These are phyloP conservation scores for Hiodon alosoides DNA, from an alignment of 2,113 vertebrate genomes.

Conservation along the genomic window DNA sequence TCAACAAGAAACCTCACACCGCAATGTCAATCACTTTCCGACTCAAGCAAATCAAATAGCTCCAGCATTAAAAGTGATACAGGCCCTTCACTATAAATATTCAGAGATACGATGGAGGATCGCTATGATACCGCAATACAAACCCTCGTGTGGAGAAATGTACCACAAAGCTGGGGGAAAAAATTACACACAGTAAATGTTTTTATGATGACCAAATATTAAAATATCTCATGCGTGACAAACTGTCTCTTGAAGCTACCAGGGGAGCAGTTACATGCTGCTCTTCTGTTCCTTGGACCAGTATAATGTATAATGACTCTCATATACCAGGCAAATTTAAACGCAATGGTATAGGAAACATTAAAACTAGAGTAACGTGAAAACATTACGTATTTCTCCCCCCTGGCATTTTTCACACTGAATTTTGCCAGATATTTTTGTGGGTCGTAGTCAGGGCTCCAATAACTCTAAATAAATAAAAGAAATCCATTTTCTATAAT, in stretches of 20 bases:
- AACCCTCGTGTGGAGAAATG: background rate
- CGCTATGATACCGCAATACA: background rate
- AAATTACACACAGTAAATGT: constrained; percentile 14
- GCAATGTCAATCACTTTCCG: constrained; percentile 39
- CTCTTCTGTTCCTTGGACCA: background rate
- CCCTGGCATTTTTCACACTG: background rate
- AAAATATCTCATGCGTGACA: constrained; percentile 19
- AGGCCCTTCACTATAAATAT: too few species aligned
- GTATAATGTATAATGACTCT: background rate
- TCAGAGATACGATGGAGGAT: background rate
- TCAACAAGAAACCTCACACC: constrained; percentile 41
- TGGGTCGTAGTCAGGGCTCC: background rate
- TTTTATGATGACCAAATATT: constrained; percentile 20
- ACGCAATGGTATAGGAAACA: background rate
- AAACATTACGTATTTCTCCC: too few species aligned
- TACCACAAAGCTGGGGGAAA: background rate
- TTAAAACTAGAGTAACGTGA: background rate
- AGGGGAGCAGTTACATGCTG: constrained; percentile 9
- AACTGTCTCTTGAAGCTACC: constrained; percentile 2
- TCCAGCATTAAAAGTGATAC: background rate
- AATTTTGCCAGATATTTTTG: constrained; percentile 18
- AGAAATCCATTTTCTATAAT: too few species aligned
- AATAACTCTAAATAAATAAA: background rate
- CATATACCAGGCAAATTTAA: background rate
- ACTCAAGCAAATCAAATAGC: constrained; percentile 40